These are phyloP conservation scores for Ursus arctos DNA, from an alignment of 2,113 vertebrate species.

Conservation along the genomic window DNA sequence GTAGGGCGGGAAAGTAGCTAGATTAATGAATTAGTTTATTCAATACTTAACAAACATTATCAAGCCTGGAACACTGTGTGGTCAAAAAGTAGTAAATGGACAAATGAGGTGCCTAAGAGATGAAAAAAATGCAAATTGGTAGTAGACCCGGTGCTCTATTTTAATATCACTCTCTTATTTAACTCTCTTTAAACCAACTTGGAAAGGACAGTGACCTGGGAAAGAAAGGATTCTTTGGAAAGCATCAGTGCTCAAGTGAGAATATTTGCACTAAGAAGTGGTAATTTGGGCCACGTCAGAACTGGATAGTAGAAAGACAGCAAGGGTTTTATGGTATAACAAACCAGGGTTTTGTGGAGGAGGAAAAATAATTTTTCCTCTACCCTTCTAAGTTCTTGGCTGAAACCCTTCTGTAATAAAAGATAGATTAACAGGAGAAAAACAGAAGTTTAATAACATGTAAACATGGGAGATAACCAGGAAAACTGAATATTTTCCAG, in stretches of 20 bases:
- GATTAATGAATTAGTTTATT: slow-evolving; percentile 81
- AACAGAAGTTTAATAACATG: background rate
- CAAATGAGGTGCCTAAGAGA: background rate
- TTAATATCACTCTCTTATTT: background rate
- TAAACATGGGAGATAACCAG: background rate
- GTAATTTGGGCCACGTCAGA: background rate
- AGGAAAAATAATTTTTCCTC: background rate
- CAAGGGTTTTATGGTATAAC: background rate
- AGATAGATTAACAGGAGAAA: background rate
- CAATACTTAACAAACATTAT: slow-evolving; percentile 63
- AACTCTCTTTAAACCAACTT: slow-evolving; percentile 26
- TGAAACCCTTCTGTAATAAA: background rate
- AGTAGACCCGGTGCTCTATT: background rate
- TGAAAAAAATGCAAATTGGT: background rate
- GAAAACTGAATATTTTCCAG: background rate
- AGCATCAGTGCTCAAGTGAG: background rate
- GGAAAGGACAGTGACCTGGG: background rate
- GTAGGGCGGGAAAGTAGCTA: slow-evolving; percentile 65
- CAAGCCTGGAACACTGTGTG: slow-evolving; percentile 11
- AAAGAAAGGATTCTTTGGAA: background rate
- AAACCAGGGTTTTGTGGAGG: background rate
- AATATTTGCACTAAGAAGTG: background rate
- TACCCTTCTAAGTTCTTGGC: background rate
- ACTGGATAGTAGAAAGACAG: background rate
- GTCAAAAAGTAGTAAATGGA: slow-evolving; percentile 43